Conservation (phyloP, 2,113 vertebrate genomes). For the Anolis sagrei region DNA sequence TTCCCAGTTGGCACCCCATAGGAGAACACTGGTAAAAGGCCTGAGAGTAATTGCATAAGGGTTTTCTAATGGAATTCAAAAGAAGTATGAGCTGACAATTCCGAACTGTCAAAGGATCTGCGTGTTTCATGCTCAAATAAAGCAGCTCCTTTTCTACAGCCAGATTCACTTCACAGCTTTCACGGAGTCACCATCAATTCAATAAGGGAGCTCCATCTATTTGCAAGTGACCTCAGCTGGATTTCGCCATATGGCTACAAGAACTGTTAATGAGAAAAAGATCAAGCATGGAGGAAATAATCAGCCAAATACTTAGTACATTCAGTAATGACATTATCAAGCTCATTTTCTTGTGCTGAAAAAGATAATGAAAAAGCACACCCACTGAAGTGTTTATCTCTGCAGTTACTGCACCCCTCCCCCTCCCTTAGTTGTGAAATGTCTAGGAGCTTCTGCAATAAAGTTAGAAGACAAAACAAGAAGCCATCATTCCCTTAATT, state of each 20-base stretch:
- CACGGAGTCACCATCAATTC: neutral
- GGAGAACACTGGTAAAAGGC: constrained; percentile 45
- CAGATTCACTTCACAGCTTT: constrained; percentile 45
- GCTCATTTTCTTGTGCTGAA: constrained; percentile 52
- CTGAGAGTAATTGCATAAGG: constrained; percentile 59
- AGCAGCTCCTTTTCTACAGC: constrained; percentile 37
- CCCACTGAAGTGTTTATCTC: constrained; percentile 33
- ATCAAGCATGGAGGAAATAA: constrained; percentile 36
- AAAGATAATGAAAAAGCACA: constrained; percentile 48
- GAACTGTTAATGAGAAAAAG: constrained; percentile 46
- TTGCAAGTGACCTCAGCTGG: neutral
- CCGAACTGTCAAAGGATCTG: constrained; percentile 52
- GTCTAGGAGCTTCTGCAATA: constrained; percentile 39
- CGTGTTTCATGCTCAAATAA: constrained; percentile 38
- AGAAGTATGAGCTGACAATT: constrained; percentile 51
- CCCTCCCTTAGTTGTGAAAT: neutral
- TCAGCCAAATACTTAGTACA: constrained; percentile 34
- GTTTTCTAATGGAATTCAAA: constrained; percentile 52
- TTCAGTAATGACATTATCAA: constrained; percentile 29
- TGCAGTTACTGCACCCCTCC: constrained; percentile 22
- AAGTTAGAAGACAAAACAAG: neutral
- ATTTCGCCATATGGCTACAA: constrained; percentile 13
- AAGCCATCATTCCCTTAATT: constrained; percentile 37
- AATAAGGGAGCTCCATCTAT: constrained; percentile 3
- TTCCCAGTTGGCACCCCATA: neutral